Evolutionary conservation across 2,888 invertebrate genomes (phyloP), one percentile per base, ranked within the genome.

Genomic region (Dynastes grantii): DNA sequence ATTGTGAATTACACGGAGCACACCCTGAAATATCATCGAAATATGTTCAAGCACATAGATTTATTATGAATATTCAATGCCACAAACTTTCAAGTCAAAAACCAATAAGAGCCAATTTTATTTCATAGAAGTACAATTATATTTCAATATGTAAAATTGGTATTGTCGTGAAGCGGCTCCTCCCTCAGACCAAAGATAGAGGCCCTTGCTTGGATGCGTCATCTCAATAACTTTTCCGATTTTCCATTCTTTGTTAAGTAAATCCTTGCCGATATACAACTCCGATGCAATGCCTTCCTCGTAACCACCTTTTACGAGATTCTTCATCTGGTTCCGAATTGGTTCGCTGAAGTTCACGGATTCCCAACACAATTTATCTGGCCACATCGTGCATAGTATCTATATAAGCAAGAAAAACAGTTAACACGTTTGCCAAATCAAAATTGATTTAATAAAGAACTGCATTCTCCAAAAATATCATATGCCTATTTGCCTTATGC

Each of bases 131-230:
- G 64, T 64, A 37, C n/a, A 37, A 32, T 64, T 64, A 64, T 64
- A 64, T 64, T 64, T 64, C 32, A 64, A 37, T n/a, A 64, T 64
- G 11, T 3, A 37, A 40, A 64, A 64, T 32, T 64, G 13, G 2
- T 32, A 40, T 37, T 37, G n/a, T n/a, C 40, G 32, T 2, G 4
- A 11, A 32, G 13, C 32, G 13, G 27, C 13, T 16, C n/a, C 32
- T 40, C 6, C 8, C 16, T 9, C 32, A n/a, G 9, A 11, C 64
- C 64, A 64, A 64, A 64, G n/a, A 13, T 32, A 64, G 9, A 64
- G 64, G 3, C 64, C 64, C 16, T 32, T 32, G 11, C 1, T 6
- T 22, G 55, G 2, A 64, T 32, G 1, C n/a, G 13, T n/a, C 13
- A 13, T 22, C 6, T 55, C 55, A 55, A 55, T 29, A 22, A 64